phyloP scores from a whole-genome alignment of 2,113 vertebrate genomes.

The Brienomyrus brachyistius region DNA sequence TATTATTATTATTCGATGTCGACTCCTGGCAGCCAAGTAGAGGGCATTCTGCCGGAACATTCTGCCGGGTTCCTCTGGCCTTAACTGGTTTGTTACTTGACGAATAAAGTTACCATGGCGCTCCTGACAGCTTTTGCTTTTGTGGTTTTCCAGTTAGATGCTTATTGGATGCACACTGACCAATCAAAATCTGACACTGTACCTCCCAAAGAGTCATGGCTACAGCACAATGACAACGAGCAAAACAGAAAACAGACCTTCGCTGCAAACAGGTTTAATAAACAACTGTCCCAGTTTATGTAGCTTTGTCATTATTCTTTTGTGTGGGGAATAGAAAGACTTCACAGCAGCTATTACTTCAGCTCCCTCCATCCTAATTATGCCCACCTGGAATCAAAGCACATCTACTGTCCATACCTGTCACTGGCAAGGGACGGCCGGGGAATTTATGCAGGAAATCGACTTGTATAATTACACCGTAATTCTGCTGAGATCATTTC shows the following conservation, averaged over 20 bases:
- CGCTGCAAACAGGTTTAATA: not conserved
- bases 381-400: conserved; percentile 2
- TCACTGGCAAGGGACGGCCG: not conserved
- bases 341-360: not conserved
- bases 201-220: not conserved
- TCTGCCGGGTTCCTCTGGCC: not conserved
- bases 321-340: not conserved
- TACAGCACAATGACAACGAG: not conserved
- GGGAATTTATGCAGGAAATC: conserved; percentile 8
- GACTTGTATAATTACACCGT: conserved; percentile 4
- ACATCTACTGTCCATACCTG: not conserved
- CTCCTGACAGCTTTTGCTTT: not conserved
- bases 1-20: not conserved
- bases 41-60: not conserved
- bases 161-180: not conserved
- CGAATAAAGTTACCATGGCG: not conserved
- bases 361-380: conserved; percentile 1
- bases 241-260: not conserved
- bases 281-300: not conserved
- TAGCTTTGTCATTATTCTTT: not conserved
- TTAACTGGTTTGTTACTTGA: not conserved
- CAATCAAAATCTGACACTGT: not conserved
- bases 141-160: not conserved
- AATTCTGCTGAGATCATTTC: conserved; percentile 9
- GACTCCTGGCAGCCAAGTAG: not conserved